Evolutionary conservation across 2,888 invertebrate species (phyloP), one percentile per base, ranked within the genome.

Genomic region (Idaea dimidiata): DNA sequence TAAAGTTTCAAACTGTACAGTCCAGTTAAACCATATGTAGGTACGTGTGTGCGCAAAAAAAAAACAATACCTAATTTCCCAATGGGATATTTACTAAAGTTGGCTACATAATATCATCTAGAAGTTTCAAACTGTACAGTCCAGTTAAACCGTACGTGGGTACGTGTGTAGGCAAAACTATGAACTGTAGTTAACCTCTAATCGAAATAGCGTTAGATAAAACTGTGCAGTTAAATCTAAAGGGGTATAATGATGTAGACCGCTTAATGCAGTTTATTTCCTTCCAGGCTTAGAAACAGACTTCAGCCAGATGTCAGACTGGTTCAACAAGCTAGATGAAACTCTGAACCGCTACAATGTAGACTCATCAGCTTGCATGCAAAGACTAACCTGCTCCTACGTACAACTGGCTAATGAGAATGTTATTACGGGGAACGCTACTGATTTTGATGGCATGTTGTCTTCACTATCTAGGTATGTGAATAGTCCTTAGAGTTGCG

Each of bases 211-310:
- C n/a, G n/a, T n/a, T n/a, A n/a, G n/a, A n/a, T n/a, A n/a, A n/a
- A n/a, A n/a, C n/a, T n/a, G n/a, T n/a, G n/a, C n/a, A n/a, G n/a
- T n/a, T n/a, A n/a, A n/a, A n/a, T n/a, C n/a, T n/a, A n/a, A n/a
- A n/a, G n/a, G n/a, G n/a, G n/a, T n/a, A n/a, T 58, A 93, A 94
- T 4, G 95, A 95, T 55, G 94, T 94, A 4, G 93, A 94, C 10
- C 93, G 94, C 32, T 95, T 95, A 65, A 96, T 95, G 53, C 93
- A 96, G 83, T 96, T 96, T 95, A 86, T 94, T 94, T 93, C 59
- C 55, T 68, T 60, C 10, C 70, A 95, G 95, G 95, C 72, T 88
- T 93, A 31, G 95, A 95, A 59, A 89, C 89, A 16, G 94, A 94
- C 70, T 81, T 93, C 65, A 87, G 93, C 33, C 94, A 95, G 54